Percentiles rank a stretch among this genome's conserved stretches.
phyloP scores from a whole-genome alignment of 2,888 invertebrate species.

The Rosalia funebris region DNA sequence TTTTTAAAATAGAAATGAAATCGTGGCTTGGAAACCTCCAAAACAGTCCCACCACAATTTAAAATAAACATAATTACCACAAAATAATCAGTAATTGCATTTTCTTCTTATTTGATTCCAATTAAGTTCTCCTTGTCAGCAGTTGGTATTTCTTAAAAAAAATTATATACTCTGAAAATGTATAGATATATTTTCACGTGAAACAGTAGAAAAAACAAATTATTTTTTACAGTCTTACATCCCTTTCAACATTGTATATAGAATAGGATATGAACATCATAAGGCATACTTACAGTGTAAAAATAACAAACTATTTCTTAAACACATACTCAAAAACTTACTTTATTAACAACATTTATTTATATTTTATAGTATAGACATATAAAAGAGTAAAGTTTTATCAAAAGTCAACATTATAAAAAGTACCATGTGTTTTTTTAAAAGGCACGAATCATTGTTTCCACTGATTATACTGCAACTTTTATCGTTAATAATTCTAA shows the following conservation, averaged over 20 bases:
- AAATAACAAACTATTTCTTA: slow-evolving; percentile 6
- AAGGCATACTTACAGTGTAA: background rate
- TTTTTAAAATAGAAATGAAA: too few species aligned
- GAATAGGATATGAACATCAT: background rate
- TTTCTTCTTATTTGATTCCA: too few species aligned
- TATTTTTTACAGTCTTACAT: background rate
- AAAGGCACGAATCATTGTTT: slow-evolving; percentile 38
- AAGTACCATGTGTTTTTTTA: slow-evolving; percentile 22
- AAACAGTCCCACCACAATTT: too few species aligned
- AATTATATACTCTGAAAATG: background rate
- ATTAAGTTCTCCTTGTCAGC: too few species aligned
- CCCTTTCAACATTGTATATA: background rate
- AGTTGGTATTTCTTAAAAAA: too few species aligned
- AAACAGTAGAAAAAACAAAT: background rate
- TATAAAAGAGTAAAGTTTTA: slow-evolving; percentile 32
- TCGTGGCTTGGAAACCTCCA: too few species aligned
- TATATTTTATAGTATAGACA: slow-evolving; percentile 22
- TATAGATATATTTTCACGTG: too few species aligned
- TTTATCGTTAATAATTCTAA: slow-evolving; percentile 8
- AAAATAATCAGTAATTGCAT: too few species aligned
- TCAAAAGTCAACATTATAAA: slow-evolving; percentile 33
- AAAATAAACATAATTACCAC: too few species aligned
- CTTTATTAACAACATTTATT: slow-evolving; percentile 20
- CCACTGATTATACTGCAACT: slow-evolving; percentile 1
- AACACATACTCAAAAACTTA: slow-evolving; percentile 12